Percentiles rank a stretch among this genome's conserved stretches.
Conservation (phyloP, 2,888 invertebrate species). For the Mactromeris polynyma region DNA sequence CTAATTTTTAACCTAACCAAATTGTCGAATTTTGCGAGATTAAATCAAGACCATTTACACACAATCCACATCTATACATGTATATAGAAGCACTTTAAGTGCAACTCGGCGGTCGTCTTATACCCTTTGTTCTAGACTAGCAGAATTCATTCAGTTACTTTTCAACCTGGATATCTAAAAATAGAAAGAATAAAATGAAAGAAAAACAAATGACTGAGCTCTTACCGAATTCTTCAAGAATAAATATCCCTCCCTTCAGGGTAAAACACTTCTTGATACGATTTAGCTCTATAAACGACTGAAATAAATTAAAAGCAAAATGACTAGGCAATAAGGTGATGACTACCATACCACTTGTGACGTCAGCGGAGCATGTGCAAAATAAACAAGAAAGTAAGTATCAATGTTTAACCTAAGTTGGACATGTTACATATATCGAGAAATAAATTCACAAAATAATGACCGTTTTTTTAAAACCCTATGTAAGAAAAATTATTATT, state of each 20-base stretch:
- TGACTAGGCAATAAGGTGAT: constrained; percentile 75
- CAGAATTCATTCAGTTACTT: constrained; percentile 63
- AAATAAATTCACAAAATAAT: background rate
- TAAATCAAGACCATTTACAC: constrained; percentile 42
- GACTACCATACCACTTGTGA: constrained; percentile 66
- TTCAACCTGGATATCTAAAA: constrained; percentile 71
- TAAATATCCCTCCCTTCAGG: constrained; percentile 99
- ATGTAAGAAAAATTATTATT: background rate
- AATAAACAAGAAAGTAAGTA: constrained; percentile 30
- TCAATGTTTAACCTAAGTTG: background rate
- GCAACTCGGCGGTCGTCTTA: constrained; percentile 41
- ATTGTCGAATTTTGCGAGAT: background rate
- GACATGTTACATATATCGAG: background rate
- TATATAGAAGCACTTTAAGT: constrained; percentile 32
- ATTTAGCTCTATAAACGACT: constrained; percentile 99
- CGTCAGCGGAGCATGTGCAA: constrained; percentile 38
- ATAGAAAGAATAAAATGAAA: constrained; percentile 70
- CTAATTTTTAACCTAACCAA: background rate
- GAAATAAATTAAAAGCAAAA: constrained; percentile 88
- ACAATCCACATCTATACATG: constrained; percentile 35
- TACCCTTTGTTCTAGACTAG: constrained; percentile 60
- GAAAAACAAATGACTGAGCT: constrained; percentile 67
- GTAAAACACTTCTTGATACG: constrained; percentile 99
- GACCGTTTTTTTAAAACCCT: background rate
- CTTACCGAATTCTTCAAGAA: constrained; percentile 99